Base-by-base conservation (phyloP, 2,797 vertebrate species). In the Enoplosus armatus region DNA sequence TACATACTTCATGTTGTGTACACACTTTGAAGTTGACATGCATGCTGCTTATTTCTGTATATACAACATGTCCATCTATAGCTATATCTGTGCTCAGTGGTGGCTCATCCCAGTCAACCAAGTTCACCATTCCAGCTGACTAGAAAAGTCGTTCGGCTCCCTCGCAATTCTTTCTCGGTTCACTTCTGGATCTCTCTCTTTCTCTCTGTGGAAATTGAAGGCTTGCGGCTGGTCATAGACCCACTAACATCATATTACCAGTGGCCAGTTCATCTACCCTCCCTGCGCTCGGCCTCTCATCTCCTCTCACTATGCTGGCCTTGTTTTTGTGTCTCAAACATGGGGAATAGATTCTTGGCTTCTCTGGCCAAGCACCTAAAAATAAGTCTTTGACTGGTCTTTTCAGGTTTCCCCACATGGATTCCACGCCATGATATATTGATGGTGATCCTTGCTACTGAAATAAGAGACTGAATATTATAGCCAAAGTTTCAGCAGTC, bases 91-190 rank as follows among this genome's bases (percentile, higher is more conserved):
- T 68, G 31, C 65, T 64, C 41, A 53, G n/a, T n/a, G n/a, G 58
- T 37, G 68, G 55, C 66, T 67, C 33, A 51, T 65, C 50, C 75
- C 62, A 51, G 27, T 63, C 14, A 56, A 18, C 77, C 70, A 37
- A 37, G 76, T 80, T 77, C 84, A 77, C 84, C 81, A 76, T 92
- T 93, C 85, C 55, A 89, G 83, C 77, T 75, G 64, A 60, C 43
- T 29, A 45, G 74, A 77, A 78, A 69, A 69, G 56, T 45, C 41
- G 39, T 45, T 54, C 54, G 72, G 26, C 62, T 75, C 55, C 69
- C 54, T 82, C 8, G 0, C 58, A 24, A 10, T 51, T 73, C 68
- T 62, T 27, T 45, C 31, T 53, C 24, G 11, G 72, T 43, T 78
- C 69, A 12, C 37, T 56, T 63, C 31, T 62, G 24, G 64, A 35